Evolutionary conservation across 1,140 invertebrate species (phyloP).

Genomic region (Andrena cerasifolii): DNA sequence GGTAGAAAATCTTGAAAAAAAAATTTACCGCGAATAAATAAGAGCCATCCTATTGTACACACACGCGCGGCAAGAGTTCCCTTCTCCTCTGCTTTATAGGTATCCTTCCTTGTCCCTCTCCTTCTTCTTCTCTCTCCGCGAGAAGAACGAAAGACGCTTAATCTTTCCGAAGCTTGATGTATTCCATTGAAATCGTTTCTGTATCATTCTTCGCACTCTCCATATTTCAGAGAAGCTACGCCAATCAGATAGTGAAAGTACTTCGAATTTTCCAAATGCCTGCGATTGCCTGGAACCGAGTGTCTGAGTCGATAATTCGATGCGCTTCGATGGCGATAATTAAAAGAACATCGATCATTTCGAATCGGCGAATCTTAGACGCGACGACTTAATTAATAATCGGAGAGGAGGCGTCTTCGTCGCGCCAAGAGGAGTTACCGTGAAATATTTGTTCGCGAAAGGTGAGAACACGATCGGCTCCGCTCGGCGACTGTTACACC

Average conservation of each 20-base stretch:
- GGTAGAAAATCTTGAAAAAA: no score
- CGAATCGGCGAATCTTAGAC: background rate
- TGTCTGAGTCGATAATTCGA: background rate
- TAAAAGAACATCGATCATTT: background rate
- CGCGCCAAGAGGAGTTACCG: background rate
- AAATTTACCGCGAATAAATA: no score
- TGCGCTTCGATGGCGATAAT: background rate
- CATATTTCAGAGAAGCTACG: no score
- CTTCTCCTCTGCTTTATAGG: no score
- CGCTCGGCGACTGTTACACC: background rate
- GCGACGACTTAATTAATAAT: conserved; percentile 19
- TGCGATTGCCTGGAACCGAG: no score
- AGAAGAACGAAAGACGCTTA: no score
- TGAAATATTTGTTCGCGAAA: conserved; percentile 9
- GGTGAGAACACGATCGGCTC: conserved; percentile 6
- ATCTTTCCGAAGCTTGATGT: no score
- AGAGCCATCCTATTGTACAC: no score
- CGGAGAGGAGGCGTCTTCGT: background rate
- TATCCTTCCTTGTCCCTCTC: background rate
- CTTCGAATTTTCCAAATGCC: no score
- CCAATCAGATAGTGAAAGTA: no score
- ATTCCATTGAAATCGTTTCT: no score
- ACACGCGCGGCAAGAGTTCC: background rate
- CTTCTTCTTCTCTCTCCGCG: background rate
- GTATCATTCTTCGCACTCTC: no score